Percentiles rank a stretch among this genome's conserved stretches.
Evolutionary conservation across 1,140 invertebrate species (phyloP).

Genomic region (Drosophila prosaltans): DNA sequence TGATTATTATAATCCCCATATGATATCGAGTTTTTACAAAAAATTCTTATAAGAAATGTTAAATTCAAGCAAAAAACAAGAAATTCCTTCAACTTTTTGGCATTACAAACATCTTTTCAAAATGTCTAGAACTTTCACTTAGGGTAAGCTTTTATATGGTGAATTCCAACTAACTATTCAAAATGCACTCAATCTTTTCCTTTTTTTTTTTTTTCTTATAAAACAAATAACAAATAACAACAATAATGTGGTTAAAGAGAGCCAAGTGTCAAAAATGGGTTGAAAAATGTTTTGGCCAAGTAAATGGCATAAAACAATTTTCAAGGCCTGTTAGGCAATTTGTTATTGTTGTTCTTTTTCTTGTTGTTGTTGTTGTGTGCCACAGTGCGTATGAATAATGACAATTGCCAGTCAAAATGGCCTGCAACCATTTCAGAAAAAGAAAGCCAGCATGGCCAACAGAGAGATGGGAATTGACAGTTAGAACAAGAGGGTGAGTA

Average conservation of each 20-base stretch:
- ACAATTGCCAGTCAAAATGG: slow-evolving; percentile 68
- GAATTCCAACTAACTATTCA: neutral
- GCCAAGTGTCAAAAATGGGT: neutral
- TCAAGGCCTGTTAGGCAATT: slow-evolving; percentile 63
- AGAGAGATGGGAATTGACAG: neutral
- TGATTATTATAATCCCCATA: no score
- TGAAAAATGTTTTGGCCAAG: slow-evolving; percentile 13
- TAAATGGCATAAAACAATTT: slow-evolving; percentile 48
- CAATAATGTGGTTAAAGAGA: slow-evolving; percentile 10
- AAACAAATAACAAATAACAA: neutral
- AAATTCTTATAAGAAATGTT: no score
- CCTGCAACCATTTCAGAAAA: slow-evolving; percentile 35
- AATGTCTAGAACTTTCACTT: neutral
- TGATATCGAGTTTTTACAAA: no score
- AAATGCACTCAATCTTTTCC: neutral
- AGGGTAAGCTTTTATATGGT: neutral
- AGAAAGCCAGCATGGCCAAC: slow-evolving; percentile 1
- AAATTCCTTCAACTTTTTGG: no score
- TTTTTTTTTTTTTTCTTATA: neutral
- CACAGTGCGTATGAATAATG: slow-evolving; percentile 74
- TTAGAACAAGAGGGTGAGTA: no score
- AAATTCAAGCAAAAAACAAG: no score
- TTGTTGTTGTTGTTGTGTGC: slow-evolving; percentile 46
- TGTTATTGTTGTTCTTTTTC: slow-evolving; percentile 47
- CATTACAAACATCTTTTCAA: no score